Conservation (phyloP, 2,113 vertebrate genomes). For the Neogobius melanostomus region DNA sequence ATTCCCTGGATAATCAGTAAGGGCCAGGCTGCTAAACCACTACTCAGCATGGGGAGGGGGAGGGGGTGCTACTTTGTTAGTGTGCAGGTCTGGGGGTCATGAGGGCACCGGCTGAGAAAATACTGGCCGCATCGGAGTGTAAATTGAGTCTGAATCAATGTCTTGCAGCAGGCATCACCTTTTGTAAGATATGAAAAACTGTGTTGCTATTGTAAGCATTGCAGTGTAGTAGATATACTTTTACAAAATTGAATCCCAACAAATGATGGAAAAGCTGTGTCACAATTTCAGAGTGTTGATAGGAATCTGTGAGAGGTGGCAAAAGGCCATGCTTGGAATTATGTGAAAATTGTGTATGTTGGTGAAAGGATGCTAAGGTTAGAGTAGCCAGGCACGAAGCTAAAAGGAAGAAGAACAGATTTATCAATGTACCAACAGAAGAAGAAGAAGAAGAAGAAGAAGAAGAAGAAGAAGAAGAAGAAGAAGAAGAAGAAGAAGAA, state of each 20-base stretch:
- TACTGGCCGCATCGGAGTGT: not conserved
- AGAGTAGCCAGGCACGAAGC: not conserved
- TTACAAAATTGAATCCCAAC: not conserved
- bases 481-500: too few species aligned
- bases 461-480: too few species aligned
- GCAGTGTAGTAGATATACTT: constrained; percentile 2
- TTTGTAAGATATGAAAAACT: not conserved
- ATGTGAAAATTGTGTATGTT: not conserved
- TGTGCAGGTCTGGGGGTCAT: constrained; percentile 49
- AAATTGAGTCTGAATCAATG: constrained; percentile 9
- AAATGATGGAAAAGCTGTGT: constrained; percentile 6
- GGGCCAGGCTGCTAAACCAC: constrained; percentile 48
- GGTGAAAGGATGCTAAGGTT: not conserved
- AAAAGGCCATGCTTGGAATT: not conserved
- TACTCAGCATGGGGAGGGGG: constrained; percentile 23
- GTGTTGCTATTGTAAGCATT: not conserved
- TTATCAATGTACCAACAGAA: too few species aligned
- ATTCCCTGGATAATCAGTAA: constrained; percentile 64
- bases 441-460: too few species aligned
- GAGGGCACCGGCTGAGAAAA: constrained; percentile 41
- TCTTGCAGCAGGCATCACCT: constrained; percentile 1
- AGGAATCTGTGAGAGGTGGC: constrained; percentile 4
- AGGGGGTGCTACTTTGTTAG: constrained; percentile 28
- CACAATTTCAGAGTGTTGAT: not conserved
- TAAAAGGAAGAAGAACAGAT: not conserved